A percentile compares a stretch with the other conserved stretches of the same genome.
Evolutionary conservation across 2,113 vertebrate species (phyloP).

Genomic region (Heloderma charlesbogerti): DNA sequence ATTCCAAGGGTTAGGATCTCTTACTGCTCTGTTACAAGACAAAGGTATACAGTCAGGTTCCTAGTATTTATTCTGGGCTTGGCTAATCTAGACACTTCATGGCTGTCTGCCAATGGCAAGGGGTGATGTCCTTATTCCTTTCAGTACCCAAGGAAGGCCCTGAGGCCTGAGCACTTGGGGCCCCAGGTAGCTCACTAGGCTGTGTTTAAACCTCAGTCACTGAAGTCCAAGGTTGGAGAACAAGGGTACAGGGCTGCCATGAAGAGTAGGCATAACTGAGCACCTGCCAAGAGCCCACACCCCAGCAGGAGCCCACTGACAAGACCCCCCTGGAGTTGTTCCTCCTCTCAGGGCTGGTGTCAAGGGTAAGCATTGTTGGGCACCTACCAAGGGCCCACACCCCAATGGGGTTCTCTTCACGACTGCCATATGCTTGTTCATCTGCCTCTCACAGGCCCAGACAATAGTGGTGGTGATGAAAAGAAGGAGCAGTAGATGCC

Average conservation of each 20-base stretch:
- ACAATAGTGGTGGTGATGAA: too few relatives aligned
- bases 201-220: neutral
- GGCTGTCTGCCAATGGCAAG: neutral
- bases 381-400: too few relatives aligned
- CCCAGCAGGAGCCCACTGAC: too few relatives aligned
- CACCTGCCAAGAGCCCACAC: too few relatives aligned
- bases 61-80: neutral
- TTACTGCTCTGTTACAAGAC: neutral
- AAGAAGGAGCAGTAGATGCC: too few relatives aligned
- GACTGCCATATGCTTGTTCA: too few relatives aligned
- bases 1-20: neutral
- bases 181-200: neutral
- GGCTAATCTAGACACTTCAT: neutral
- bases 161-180: neutral
- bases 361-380: too few relatives aligned
- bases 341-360: too few relatives aligned
- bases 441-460: too few relatives aligned
- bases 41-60: neutral
- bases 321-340: too few relatives aligned
- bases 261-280: too few relatives aligned
- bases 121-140: neutral
- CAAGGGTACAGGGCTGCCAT: neutral
- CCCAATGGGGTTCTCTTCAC: too few relatives aligned
- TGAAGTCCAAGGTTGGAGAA: neutral
- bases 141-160: neutral